A percentile compares a stretch with the other conserved stretches of the same genome.
Conservation (phyloP, 2,888 invertebrate genomes). For the Iphiclides podalirius region DNA sequence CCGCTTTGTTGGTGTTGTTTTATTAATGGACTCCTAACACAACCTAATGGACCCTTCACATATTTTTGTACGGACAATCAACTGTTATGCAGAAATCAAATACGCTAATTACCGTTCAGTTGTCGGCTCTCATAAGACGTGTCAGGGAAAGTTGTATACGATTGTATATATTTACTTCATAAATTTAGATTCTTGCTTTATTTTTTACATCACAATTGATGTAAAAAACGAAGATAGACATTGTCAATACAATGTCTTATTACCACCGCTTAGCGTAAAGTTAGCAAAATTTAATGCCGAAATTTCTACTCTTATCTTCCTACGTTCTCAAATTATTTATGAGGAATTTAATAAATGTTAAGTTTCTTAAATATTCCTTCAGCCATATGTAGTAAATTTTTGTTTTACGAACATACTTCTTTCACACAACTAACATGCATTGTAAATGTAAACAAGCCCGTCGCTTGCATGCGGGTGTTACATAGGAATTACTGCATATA, state of each 20-base stretch:
- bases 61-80: conserved; percentile 19
- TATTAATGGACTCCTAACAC: conserved; percentile 38
- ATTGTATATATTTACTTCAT: too few relatives aligned
- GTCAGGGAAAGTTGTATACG: background rate
- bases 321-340: background rate
- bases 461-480: conserved; percentile 13
- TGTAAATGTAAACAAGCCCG: conserved; percentile 17
- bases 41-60: conserved; percentile 27
- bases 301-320: background rate
- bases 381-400: background rate
- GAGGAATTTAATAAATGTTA: background rate
- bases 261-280: background rate
- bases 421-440: background rate
- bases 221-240: too few relatives aligned
- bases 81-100: background rate
- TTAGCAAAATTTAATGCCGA: background rate
- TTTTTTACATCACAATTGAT: too few relatives aligned
- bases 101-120: background rate
- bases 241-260: too few relatives aligned
- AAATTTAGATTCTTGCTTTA: too few relatives aligned
- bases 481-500: background rate
- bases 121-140: background rate
- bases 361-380: too few relatives aligned
- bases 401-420: background rate
- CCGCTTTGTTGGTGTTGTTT: conserved; percentile 35